These are phyloP conservation scores for Erithacus rubecula DNA, from an alignment of 2,797 vertebrate species.

Conservation along the genomic window DNA sequence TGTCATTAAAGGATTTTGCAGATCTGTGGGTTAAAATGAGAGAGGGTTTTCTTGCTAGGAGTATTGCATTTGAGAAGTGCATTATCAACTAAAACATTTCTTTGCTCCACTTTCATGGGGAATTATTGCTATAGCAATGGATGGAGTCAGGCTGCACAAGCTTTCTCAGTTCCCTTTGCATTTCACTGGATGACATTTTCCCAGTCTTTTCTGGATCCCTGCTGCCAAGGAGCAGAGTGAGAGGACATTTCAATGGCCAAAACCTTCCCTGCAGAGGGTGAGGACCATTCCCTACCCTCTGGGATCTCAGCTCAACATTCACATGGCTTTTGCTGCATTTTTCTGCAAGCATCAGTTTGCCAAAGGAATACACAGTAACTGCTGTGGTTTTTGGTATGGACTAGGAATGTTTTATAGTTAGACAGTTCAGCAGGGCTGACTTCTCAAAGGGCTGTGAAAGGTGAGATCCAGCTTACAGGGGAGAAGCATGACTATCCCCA, in stretches of 20 bases:
- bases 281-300: background rate
- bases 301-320: background rate
- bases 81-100: background rate
- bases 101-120: background rate
- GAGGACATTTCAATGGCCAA: background rate
- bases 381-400: background rate
- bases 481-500: background rate
- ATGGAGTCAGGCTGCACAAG: background rate
- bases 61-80: background rate
- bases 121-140: conserved; percentile 8
- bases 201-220: background rate
- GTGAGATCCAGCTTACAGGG: fast-evolving
- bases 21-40: background rate
- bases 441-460: background rate
- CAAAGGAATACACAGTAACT: background rate
- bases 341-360: background rate
- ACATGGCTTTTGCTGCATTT: background rate
- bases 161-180: background rate
- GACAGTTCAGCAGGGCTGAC: background rate
- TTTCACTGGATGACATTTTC: background rate
- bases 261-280: fast-evolving
- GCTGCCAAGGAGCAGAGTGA: background rate
- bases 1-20: background rate
- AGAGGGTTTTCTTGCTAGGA: background rate
- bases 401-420: background rate